Percentiles rank a stretch among this genome's conserved stretches.
phyloP scores from a whole-genome alignment of 2,113 vertebrate genomes.

The Thryonomys swinderianus region DNA sequence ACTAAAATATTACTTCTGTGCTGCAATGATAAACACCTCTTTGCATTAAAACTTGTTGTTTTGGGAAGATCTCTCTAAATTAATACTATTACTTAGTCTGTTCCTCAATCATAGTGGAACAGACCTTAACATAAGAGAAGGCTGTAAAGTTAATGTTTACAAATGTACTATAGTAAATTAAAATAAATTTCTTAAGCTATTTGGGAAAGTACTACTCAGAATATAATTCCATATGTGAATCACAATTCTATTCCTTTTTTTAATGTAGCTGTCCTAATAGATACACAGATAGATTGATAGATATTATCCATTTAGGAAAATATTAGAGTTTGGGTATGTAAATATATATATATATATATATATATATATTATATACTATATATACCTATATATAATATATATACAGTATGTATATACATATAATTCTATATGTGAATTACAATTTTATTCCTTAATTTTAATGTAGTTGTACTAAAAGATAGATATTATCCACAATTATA shows the following conservation, averaged over 20 bases:
- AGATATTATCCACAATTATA: neutral
- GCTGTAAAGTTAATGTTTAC: neutral
- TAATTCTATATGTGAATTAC: neutral
- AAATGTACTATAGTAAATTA: neutral
- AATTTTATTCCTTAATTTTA: neutral
- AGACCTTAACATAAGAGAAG: neutral
- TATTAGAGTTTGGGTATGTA: too few species aligned
- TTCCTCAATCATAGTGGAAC: neutral
- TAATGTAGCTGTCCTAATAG: too few species aligned
- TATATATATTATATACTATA: neutral
- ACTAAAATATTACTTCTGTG: conserved; percentile 43
- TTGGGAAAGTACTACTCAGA: neutral
- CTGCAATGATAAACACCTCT: conserved; percentile 22
- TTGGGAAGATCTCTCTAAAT: conserved; percentile 10
- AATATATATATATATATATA: neutral
- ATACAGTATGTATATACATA: too few species aligned
- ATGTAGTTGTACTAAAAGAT: neutral
- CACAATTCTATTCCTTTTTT: too few species aligned
- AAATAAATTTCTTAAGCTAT: neutral
- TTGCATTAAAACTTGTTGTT: conserved; percentile 28
- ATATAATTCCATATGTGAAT: too few species aligned
- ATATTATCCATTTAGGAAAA: too few species aligned
- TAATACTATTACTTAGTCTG: neutral
- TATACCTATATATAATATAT: too few species aligned
- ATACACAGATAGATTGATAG: too few species aligned